These are phyloP conservation scores for Rapana venosa DNA, from an alignment of 2,888 invertebrate species.

Conservation along the genomic window DNA sequence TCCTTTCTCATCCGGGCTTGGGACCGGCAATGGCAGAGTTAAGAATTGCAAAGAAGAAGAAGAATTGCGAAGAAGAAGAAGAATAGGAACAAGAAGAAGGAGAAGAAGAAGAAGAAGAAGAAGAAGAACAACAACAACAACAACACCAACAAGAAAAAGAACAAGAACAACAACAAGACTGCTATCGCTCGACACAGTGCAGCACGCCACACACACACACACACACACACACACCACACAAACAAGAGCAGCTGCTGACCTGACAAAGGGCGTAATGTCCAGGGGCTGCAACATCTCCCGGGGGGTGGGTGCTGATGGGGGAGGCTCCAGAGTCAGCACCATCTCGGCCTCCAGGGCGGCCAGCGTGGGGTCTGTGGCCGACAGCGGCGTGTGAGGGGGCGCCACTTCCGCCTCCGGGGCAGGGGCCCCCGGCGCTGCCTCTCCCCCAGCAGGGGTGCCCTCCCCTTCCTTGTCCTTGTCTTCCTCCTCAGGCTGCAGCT, in stretches of 20 bases:
- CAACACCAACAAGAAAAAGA: no score
- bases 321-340: constrained; percentile 71
- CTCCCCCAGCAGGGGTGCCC: not conserved
- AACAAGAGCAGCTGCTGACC: constrained; percentile 54
- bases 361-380: not conserved
- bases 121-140: no score
- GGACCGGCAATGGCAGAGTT: no score
- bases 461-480: constrained; percentile 51
- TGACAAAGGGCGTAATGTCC: constrained; percentile 74
- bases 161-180: no score
- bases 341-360: constrained; percentile 61
- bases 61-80: no score
- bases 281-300: constrained; percentile 74
- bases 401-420: constrained; percentile 19
- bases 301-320: constrained; percentile 68
- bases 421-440: not conserved
- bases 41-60: no score
- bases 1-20: no score
- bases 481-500: constrained; percentile 61
- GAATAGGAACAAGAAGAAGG: no score
- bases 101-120: no score
- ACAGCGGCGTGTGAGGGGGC: constrained; percentile 28
- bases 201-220: no score
- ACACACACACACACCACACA: no score
- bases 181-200: no score